Percentiles rank a stretch among this genome's conserved stretches.
Evolutionary conservation across 2,888 invertebrate species (phyloP).

Genomic region (Yponomeuta evonymella): DNA sequence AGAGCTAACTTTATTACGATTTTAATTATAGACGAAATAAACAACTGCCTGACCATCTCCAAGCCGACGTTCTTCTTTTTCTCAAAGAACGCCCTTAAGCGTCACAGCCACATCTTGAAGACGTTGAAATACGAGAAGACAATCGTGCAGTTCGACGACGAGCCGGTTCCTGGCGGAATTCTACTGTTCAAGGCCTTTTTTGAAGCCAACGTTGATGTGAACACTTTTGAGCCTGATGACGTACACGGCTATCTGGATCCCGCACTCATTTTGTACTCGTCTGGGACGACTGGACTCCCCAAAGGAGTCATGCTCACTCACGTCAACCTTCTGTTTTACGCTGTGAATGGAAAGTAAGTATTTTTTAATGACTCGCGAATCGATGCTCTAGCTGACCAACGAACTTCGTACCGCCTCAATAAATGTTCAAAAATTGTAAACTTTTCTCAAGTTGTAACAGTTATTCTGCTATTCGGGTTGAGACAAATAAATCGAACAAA

Average conservation of each 20-base stretch:
- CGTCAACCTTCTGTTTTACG: constrained; percentile 16
- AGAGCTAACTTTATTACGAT: too few relatives aligned
- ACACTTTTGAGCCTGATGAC: constrained; percentile 23
- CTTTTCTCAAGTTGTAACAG: too few relatives aligned
- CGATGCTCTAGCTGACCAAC: too few relatives aligned
- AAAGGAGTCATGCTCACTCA: constrained; percentile 73
- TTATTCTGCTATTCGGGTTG: too few relatives aligned
- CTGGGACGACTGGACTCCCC: constrained; percentile 77
- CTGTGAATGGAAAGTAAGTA: neutral
- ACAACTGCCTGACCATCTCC: constrained; percentile 79
- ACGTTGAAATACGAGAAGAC: constrained; percentile 55
- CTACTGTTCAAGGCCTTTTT: constrained; percentile 11
- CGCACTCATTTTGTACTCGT: constrained; percentile 69
- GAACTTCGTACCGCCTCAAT: too few relatives aligned
- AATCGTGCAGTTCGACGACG: constrained; percentile 36
- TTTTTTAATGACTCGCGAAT: neutral
- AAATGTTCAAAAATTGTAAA: too few relatives aligned
- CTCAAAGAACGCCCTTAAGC: constrained; percentile 63
- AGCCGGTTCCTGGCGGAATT: neutral
- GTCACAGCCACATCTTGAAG: constrained; percentile 49
- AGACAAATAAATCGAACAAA: too few relatives aligned
- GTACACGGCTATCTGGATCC: constrained; percentile 21
- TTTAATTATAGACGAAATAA: constrained; percentile 71
- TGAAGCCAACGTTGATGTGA: constrained; percentile 22
- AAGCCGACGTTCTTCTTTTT: constrained; percentile 79